phyloP scores from a whole-genome alignment of 2,888 invertebrate genomes.

The Netelia virgata region DNA sequence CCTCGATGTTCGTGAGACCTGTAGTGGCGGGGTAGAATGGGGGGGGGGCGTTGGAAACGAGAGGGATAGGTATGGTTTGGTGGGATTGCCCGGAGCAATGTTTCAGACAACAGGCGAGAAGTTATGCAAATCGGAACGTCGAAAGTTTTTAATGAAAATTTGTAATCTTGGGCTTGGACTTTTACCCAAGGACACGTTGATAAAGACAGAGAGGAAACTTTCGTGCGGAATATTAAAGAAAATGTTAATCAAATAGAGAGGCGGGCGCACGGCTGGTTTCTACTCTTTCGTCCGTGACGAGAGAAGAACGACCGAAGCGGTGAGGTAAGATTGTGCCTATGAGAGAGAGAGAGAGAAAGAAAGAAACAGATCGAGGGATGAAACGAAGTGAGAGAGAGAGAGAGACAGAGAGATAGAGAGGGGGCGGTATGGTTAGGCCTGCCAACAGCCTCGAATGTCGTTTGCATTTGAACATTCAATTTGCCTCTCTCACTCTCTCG shows the following conservation, averaged over 20 bases:
- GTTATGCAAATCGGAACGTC: constrained; percentile 77
- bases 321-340: not conserved
- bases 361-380: not conserved
- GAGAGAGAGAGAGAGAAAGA: not conserved
- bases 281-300: constrained; percentile 28
- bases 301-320: constrained; percentile 16
- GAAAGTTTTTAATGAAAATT: constrained; percentile 83
- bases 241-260: constrained; percentile 80
- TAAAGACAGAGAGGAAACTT: constrained; percentile 65
- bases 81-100: constrained; percentile 44
- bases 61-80: constrained; percentile 35
- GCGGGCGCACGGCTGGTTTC: constrained; percentile 36
- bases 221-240: constrained; percentile 74
- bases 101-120: constrained; percentile 70
- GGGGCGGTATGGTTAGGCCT: constrained; percentile 49
- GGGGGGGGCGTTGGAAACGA: not conserved
- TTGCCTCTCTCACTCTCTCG: constrained; percentile 53
- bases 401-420: not conserved
- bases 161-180: constrained; percentile 78
- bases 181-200: constrained; percentile 72
- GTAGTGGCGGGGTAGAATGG: not conserved
- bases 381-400: not conserved
- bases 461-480: constrained; percentile 76
- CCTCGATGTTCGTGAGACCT: not conserved
- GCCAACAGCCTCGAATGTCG: constrained; percentile 70